Evolutionary conservation across 2,888 invertebrate genomes (phyloP).

Genomic region (Choristoneura rosaceana): DNA sequence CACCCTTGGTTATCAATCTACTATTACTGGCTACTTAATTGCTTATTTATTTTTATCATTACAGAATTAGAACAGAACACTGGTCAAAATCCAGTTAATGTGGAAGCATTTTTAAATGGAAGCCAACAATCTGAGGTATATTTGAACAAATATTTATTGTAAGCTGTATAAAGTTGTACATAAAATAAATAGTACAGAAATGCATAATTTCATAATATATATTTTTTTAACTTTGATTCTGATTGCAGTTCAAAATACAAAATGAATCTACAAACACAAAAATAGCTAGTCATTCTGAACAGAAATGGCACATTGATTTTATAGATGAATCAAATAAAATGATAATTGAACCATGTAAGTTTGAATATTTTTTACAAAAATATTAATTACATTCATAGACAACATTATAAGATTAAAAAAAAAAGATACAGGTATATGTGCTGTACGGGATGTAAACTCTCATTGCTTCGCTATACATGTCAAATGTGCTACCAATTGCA

Average conservation of each 20-base stretch:
- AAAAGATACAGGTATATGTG: too few species aligned
- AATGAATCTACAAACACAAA: constrained; percentile 19
- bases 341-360: constrained; percentile 64
- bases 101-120: constrained; percentile 68
- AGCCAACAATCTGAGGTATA: constrained; percentile 55
- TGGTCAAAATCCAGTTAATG: constrained; percentile 57
- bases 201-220: not conserved
- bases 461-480: too few species aligned
- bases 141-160: not conserved
- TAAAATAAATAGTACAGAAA: not conserved
- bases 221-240: not conserved
- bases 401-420: too few species aligned
- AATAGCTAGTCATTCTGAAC: constrained; percentile 47
- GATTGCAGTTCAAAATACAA: constrained; percentile 17
- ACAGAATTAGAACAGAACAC: constrained; percentile 54
- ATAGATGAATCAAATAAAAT: constrained; percentile 56
- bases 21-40: too few species aligned
- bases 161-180: too few species aligned
- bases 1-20: too few species aligned
- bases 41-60: constrained; percentile 40
- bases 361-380: not conserved
- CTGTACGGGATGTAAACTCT: too few species aligned
- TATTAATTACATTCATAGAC: too few species aligned
- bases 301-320: constrained; percentile 65
- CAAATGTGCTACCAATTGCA: too few species aligned